These are phyloP conservation scores for Lycorma delicatula DNA, from an alignment of 1,140 invertebrate species.

Conservation along the genomic window DNA sequence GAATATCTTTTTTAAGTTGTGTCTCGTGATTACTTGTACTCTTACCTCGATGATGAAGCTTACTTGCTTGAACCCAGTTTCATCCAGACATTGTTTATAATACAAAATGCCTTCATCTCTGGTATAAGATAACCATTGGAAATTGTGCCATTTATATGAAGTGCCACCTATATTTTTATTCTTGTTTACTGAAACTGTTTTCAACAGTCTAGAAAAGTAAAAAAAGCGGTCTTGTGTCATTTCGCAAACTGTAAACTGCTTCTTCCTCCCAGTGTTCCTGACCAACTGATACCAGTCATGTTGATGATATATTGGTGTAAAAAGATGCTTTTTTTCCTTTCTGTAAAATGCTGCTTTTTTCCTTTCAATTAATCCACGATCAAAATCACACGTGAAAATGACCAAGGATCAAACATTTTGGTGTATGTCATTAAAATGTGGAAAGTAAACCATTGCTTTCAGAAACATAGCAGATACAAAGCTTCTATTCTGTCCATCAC, in stretches of 20 bases:
- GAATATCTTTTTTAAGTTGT: not conserved
- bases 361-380: slow-evolving; percentile 32
- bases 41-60: not conserved
- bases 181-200: not conserved
- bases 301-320: slow-evolving; percentile 22
- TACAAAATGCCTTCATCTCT: not conserved
- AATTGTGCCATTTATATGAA: not conserved
- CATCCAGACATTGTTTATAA: not conserved
- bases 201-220: not conserved
- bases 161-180: not conserved
- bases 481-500: slow-evolving; percentile 35
- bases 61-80: not conserved
- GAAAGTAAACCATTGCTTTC: not conserved
- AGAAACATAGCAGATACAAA: slow-evolving; percentile 27
- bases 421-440: not conserved
- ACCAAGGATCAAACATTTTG: not conserved
- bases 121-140: slow-evolving; percentile 1
- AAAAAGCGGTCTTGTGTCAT: not conserved
- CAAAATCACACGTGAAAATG: slow-evolving; percentile 23
- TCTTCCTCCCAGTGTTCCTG: not conserved
- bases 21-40: not conserved
- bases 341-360: too few species aligned
- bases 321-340: slow-evolving; percentile 27
- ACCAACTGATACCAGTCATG: slow-evolving; percentile 23
- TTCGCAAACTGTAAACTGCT: not conserved